A percentile compares a stretch with the other conserved stretches of the same genome.
Evolutionary conservation across 2,113 vertebrate species (phyloP).

Genomic region (Albula glossodonta): DNA sequence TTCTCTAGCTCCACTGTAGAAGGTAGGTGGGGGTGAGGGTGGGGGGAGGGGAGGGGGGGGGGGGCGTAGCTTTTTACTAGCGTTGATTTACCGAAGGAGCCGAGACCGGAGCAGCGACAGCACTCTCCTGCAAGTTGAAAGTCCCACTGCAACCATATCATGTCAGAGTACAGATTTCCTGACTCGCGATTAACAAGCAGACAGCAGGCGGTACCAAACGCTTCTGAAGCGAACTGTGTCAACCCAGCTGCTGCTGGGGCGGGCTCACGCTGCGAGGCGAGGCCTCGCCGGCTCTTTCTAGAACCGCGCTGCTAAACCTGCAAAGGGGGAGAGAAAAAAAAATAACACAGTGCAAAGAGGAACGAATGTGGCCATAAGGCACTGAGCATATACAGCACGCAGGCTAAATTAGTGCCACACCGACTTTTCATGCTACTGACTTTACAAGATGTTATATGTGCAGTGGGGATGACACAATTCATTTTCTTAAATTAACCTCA

Average conservation of each 20-base stretch:
- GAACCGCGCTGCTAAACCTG: not conserved
- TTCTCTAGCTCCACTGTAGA: not conserved
- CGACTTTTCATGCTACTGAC: no score
- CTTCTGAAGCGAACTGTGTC: not conserved
- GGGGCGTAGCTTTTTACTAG: no score
- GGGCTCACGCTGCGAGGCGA: not conserved
- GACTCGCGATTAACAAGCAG: not conserved
- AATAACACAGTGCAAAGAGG: not conserved
- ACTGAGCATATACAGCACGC: no score
- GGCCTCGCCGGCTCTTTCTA: not conserved
- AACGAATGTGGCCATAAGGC: not conserved
- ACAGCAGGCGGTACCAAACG: constrained; percentile 12
- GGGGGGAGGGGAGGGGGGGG: no score
- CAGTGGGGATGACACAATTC: no score
- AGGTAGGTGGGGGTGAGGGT: not conserved
- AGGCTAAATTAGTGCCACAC: no score
- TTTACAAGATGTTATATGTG: no score
- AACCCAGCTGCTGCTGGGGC: not conserved
- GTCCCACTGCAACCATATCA: not conserved
- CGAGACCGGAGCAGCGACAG: not conserved
- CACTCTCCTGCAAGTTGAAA: not conserved
- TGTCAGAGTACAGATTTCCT: constrained; percentile 17
- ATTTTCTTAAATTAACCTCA: not conserved
- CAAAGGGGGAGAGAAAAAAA: not conserved
- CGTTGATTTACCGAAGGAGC: not conserved